Base-by-base conservation (phyloP, 2,888 invertebrate species). In the Noctua fimbriata region DNA sequence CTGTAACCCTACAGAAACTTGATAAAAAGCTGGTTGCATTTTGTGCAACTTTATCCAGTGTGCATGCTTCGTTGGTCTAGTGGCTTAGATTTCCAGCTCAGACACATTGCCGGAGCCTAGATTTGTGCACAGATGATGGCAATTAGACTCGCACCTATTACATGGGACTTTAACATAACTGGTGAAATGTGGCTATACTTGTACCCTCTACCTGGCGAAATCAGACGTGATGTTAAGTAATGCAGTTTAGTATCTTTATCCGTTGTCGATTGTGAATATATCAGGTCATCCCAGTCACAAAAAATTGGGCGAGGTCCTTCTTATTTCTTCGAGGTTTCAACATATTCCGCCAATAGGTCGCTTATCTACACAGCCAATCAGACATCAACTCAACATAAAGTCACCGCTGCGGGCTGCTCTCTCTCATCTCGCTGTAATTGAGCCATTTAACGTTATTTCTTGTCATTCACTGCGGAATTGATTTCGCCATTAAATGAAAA, bases 401-500 rank as follows among this genome's bases (percentile, higher is more conserved):
- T 73, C 71, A 60, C 18, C 63, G 70, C 44, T 49, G 69, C 52
- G 14, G 49, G 21, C 21, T 55, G 69, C 75, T 49, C 78, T 76
- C 80, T 79, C 78, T 69, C 67, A 85, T 73, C 77, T 76, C 69
- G 76, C 71, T 76, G 76, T 88, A 87, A 88, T 89, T 84, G 83
- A 88, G 80, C 80, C 79, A 86, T 86, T 87, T 83, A 78, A 83
- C 75, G 73, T 77, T 83, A 83, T 86, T 81, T 81, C n/a, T 66
- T 71, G 67, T 78, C 67, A 69, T 71, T 76, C 65, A 87, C 58
- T 84, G 82, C 85, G 78, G 78, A 89, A 90, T 88, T 81, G 85
- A 88, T 91, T 91, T 84, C 63, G 82, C 76, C 82, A 83, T 79
- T 73, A 81, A 86, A 81, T 72, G 70, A 79, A 86, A 89, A 90